Conservation (phyloP, 92 coral and sea anemone genomes). For the Epizoanthus scotinus region DNA sequence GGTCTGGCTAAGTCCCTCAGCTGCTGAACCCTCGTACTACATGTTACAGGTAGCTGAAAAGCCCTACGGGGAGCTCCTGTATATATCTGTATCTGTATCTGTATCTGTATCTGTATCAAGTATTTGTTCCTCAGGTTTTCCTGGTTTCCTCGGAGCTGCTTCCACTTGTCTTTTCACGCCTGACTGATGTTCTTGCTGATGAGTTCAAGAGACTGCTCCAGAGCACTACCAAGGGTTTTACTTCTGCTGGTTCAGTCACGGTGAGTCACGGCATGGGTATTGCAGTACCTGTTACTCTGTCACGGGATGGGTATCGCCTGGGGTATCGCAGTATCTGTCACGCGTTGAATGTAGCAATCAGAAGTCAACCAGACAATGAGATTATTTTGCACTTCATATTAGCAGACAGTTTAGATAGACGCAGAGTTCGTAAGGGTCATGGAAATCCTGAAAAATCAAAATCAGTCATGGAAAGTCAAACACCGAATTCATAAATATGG, state of each 20-base stretch:
- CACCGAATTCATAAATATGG: too few species aligned
- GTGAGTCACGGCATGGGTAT: conserved; percentile 53
- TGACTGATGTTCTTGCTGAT: conserved; percentile 84
- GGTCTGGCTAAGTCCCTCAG: too few species aligned
- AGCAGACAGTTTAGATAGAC: too few species aligned
- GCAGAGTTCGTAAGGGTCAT: too few species aligned
- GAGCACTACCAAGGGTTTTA: conserved; percentile 63
- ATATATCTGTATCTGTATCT: too few species aligned
- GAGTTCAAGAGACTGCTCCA: conserved; percentile 75
- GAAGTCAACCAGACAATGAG: neutral
- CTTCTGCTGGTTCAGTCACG: conserved; percentile 89
- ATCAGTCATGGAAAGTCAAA: too few species aligned
- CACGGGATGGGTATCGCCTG: conserved; percentile 68
- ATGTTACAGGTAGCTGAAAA: too few species aligned
- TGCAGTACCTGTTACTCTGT: conserved; percentile 60
- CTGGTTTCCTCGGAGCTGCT: conserved; percentile 86
- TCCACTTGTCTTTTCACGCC: conserved; percentile 76
- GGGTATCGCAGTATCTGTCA: conserved; percentile 19
- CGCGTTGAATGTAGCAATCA: neutral
- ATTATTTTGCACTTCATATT: neutral
- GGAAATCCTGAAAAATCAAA: too few species aligned
- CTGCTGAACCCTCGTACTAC: neutral
- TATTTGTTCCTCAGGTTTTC: conserved; percentile 68
- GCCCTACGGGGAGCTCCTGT: too few species aligned
- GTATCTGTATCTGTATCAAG: too few species aligned